These are phyloP conservation scores for Crypturellus undulatus DNA, from an alignment of 2,113 vertebrate species.

Conservation along the genomic window DNA sequence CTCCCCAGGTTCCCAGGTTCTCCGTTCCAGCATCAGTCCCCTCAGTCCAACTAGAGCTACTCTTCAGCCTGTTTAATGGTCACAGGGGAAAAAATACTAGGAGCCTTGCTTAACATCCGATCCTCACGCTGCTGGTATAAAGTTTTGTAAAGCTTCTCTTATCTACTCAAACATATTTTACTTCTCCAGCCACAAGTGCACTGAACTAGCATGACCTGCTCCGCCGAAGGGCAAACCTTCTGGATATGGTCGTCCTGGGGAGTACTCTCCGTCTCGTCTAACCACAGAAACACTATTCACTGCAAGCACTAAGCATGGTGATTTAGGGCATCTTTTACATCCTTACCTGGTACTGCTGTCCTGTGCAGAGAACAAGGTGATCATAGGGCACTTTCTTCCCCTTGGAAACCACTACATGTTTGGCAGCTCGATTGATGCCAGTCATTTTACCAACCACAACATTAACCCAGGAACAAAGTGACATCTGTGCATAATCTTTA, in stretches of 20 bases:
- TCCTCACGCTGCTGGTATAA: background rate
- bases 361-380: constrained; percentile 90
- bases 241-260: background rate
- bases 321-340: background rate
- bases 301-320: rapidly evolving
- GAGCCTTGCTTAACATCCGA: background rate
- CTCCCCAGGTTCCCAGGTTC: too few relatives aligned
- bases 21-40: too few relatives aligned
- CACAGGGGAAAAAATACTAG: background rate
- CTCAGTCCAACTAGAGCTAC: background rate
- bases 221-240: background rate
- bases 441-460: constrained; percentile 90
- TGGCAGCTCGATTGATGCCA: constrained; percentile 86
- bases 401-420: constrained; percentile 81
- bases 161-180: background rate
- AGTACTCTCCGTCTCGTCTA: background rate
- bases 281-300: rapidly evolving
- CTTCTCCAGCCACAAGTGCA: background rate
- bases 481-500: constrained; percentile 84
- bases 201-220: rapidly evolving
- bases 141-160: background rate
- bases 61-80: background rate
- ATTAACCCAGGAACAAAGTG: constrained; percentile 83
- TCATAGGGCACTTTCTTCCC: constrained; percentile 84
- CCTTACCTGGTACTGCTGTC: constrained; percentile 91